Percentiles rank a stretch among this genome's conserved stretches.
Conservation (phyloP, 2,797 vertebrate genomes). For the Enteromius treurensis region DNA sequence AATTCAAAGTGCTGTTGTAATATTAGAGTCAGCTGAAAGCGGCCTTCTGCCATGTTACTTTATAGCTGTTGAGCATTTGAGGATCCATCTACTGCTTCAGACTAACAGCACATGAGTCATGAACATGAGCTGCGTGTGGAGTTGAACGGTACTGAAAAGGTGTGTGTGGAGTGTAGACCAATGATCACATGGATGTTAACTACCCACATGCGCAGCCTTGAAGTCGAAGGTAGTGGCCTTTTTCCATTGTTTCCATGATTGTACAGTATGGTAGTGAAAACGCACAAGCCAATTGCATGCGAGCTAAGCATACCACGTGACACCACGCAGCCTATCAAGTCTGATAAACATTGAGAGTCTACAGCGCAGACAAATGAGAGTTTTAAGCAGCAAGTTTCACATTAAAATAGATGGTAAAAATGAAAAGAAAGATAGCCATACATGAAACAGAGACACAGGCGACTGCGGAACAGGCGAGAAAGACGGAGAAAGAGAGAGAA, state of each 20-base stretch:
- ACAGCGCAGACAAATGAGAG: not conserved
- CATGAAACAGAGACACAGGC: too few species aligned
- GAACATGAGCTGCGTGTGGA: not conserved
- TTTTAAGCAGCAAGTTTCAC: not conserved
- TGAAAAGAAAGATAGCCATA: too few species aligned
- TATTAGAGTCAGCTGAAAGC: not conserved
- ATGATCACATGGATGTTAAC: not conserved
- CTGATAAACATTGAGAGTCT: not conserved
- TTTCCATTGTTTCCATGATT: too few species aligned
- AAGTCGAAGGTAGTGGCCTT: conserved; percentile 14
- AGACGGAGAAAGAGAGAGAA: too few species aligned
- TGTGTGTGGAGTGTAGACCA: conserved; percentile 15
- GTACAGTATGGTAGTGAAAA: too few species aligned
- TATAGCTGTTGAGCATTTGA: not conserved
- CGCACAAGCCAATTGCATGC: not conserved
- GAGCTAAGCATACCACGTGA: not conserved
- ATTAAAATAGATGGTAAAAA: too few species aligned
- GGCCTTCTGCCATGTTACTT: not conserved
- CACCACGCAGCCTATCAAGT: not conserved
- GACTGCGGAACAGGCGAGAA: too few species aligned
- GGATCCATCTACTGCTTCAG: conserved; percentile 1
- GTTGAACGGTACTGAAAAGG: not conserved
- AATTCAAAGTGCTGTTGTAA: conserved; percentile 17
- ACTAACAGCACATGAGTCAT: not conserved
- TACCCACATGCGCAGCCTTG: conserved; percentile 6